Conservation (phyloP, 2,797 vertebrate species). For the Paguma larvata region DNA sequence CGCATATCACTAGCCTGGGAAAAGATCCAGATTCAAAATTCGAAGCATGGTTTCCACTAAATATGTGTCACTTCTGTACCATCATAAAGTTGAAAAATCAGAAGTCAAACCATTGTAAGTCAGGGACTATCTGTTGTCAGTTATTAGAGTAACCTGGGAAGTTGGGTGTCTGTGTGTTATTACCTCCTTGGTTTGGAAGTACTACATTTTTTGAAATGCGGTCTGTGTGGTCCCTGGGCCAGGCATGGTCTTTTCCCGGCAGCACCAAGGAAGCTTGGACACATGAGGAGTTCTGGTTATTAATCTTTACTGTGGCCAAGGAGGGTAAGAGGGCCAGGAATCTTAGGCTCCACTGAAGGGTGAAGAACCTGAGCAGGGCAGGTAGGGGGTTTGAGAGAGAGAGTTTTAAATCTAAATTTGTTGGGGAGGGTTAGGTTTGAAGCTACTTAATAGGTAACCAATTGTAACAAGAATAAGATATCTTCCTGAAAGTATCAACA, state of each 20-base stretch:
- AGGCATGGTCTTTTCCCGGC: not conserved
- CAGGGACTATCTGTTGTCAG: not conserved
- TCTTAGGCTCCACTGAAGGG: not conserved
- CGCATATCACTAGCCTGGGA: not conserved
- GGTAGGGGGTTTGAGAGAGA: not conserved
- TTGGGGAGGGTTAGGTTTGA: not conserved
- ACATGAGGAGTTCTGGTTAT: not conserved
- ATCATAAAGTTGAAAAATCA: not conserved
- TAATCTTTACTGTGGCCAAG: not conserved
- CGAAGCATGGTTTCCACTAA: not conserved
- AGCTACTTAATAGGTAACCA: slow-evolving; percentile 9
- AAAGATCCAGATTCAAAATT: not conserved
- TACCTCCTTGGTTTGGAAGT: not conserved
- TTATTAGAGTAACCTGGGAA: not conserved
- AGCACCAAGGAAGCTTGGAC: not conserved
- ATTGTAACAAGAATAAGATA: slow-evolving; percentile 29
- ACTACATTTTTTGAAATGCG: not conserved
- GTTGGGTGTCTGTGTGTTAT: not conserved
- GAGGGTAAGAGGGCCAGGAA: not conserved
- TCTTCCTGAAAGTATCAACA: slow-evolving; percentile 35
- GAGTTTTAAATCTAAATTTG: not conserved
- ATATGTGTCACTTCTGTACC: not conserved
- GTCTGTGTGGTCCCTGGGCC: not conserved
- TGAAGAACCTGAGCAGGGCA: not conserved
- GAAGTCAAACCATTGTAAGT: not conserved